These are phyloP conservation scores for Psophia crepitans DNA, from an alignment of 2,113 vertebrate genomes.

Conservation along the genomic window DNA sequence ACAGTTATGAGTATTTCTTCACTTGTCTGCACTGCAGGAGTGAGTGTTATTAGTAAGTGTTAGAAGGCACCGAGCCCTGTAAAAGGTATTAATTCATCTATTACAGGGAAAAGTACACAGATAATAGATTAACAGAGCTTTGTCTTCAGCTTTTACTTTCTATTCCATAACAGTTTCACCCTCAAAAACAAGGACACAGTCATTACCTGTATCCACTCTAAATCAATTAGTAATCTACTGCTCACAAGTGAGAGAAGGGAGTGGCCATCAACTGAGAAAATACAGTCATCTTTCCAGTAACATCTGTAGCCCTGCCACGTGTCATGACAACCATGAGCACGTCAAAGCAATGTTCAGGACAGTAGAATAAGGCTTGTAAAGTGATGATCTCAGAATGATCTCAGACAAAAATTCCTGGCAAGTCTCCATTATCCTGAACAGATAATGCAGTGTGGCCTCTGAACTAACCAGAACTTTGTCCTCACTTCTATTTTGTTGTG, in stretches of 20 bases:
- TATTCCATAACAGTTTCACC: not conserved
- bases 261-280: not conserved
- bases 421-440: not conserved
- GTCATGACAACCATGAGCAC: not conserved
- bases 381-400: not conserved
- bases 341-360: not conserved
- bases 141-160: not conserved
- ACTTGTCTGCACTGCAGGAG: not conserved
- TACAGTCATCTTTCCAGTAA: not conserved
- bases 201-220: not conserved
- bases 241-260: not conserved
- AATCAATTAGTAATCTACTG: not conserved
- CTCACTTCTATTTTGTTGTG: not conserved
- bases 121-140: not conserved
- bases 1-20: not conserved
- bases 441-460: not conserved
- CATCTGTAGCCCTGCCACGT: not conserved
- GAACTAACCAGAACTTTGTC: conserved; percentile 7
- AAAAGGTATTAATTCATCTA: not conserved
- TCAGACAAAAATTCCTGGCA: not conserved
- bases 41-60: not conserved
- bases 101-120: not conserved
- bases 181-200: not conserved
- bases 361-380: not conserved
- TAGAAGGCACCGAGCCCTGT: not conserved